Base-by-base conservation (phyloP, 2,888 invertebrate species). In the Neocrepidodera transversa region DNA sequence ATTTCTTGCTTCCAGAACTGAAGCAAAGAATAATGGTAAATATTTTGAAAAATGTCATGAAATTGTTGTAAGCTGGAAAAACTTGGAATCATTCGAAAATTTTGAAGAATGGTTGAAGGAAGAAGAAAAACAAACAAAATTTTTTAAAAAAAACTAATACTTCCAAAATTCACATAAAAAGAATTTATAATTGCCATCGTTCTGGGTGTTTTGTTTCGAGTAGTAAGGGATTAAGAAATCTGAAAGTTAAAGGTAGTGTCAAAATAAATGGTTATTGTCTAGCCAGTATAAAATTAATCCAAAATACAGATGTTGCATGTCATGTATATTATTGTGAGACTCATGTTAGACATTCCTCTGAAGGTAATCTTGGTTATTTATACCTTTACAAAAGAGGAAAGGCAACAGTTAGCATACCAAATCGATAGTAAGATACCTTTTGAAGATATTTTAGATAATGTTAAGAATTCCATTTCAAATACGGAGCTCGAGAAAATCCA, bases 391-490 rank as follows among this genome's bases (percentile, higher is more conserved):
- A 10, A 23, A 26, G 14, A 17, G 11, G 58, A 58, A 20, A 52
- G 58, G 5, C 11, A 50, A 42, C 43, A 42, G 4, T 10, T 65
- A 18, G 65, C 62, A n/a, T 16, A 8, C 1, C 48, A 64, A 47
- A 60, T 63, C 26, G 32, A 63, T 32, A 11, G 42, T 23, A 63
- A 67, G 56, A 48, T 67, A 6, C 63, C 64, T 8, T 61, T 64
- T 43, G 50, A 60, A 20, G 35, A 26, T 11, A 67, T 67, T 28
- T 52, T 64, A 26, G 61, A 66, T 45, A 58, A 58, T 23, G 30
- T 66, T 23, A 56, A 54, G 23, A 55, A 66, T 8, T 57, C 59
- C 1, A 8, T 26, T 17, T 3, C 52, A n/a, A 23, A 48, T 40
- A 28, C 26, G 26, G 40, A 57, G 3, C 6, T 58, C 13, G 56